Percentiles rank a stretch among this genome's conserved stretches.
Evolutionary conservation across 35 echinoderm and acorn worm genomes (phyloP).

Genomic region (Lytechinus pictus): DNA sequence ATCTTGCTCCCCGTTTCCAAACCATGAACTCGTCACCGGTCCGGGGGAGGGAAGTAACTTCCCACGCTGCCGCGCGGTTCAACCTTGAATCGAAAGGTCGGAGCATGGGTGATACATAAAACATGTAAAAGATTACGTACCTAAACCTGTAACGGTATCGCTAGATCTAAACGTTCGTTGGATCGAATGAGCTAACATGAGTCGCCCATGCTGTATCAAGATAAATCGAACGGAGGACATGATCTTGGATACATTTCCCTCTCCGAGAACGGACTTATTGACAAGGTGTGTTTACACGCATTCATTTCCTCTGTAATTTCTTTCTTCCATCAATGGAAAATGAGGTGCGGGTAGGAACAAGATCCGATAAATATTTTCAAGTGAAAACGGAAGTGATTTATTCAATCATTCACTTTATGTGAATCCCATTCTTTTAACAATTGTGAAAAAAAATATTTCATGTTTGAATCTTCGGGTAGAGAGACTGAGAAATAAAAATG

Average conservation of each 20-base stretch:
- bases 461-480: no score
- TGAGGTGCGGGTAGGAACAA: no score
- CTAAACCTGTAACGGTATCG: neutral
- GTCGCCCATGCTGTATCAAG: neutral
- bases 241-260: neutral
- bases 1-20: neutral
- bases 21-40: neutral
- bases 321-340: neutral
- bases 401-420: no score
- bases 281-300: neutral
- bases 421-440: no score
- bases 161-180: neutral
- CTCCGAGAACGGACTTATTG: neutral
- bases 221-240: constrained; percentile 9
- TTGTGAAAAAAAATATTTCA: no score
- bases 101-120: neutral
- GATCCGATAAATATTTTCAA: no score
- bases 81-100: neutral
- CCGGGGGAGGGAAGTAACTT: neutral
- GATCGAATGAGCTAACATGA: neutral
- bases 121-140: neutral
- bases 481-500: no score
- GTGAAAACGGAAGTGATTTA: no score
- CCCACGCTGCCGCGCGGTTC: neutral
- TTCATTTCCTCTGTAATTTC: neutral